Conservation (phyloP, 2,113 vertebrate species). For the Eurypyga helias region DNA sequence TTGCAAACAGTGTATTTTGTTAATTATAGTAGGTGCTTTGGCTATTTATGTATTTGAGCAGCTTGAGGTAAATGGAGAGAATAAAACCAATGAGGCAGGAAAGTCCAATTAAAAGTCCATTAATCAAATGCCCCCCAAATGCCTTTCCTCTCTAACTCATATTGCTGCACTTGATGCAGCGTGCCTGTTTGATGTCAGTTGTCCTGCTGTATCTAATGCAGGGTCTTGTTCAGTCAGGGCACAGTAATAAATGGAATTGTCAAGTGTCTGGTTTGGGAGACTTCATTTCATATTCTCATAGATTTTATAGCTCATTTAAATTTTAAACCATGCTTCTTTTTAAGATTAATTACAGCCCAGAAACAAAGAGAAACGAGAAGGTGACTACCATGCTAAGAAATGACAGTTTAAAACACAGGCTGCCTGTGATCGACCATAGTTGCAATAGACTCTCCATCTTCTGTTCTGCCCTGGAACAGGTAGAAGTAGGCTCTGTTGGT, state of each 20-base stretch:
- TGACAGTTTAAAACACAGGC: not conserved
- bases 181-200: not conserved
- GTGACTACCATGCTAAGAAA: not conserved
- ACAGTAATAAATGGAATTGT: not conserved
- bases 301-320: constrained; percentile 16
- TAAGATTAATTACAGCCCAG: constrained; percentile 14
- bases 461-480: not conserved
- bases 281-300: not conserved
- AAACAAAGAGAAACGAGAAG: not conserved
- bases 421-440: not conserved
- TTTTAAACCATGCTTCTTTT: constrained; percentile 11
- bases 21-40: constrained; percentile 52
- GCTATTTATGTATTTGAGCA: constrained; percentile 42
- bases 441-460: not conserved
- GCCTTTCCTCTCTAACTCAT: not conserved
- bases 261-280: not conserved
- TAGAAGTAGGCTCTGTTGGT: not conserved
- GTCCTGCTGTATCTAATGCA: constrained; percentile 9
- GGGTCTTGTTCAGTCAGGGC: not conserved
- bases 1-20: constrained; percentile 14
- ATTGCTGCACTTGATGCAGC: not conserved
- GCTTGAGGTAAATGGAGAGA: constrained; percentile 57
- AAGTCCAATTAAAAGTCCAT: constrained; percentile 61
- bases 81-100: constrained; percentile 62
- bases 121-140: constrained; percentile 61